Conservation (phyloP, 2,888 invertebrate species). For the Elmis aenea region DNA sequence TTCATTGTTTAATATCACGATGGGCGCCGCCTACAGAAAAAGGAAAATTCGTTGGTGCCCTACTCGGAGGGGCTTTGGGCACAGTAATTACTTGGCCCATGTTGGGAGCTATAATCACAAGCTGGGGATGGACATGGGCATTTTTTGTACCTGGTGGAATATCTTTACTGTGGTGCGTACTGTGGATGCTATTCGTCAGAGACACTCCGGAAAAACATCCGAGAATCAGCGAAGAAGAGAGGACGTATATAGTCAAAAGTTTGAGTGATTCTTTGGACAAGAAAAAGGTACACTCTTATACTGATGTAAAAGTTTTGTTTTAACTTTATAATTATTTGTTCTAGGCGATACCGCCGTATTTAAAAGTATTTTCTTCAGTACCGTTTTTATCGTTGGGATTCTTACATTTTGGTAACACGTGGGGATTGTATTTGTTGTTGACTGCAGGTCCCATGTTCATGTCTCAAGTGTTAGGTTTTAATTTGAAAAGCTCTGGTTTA, state of each 20-base stretch:
- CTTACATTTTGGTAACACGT: slow-evolving; percentile 70
- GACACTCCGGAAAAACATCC: slow-evolving; percentile 55
- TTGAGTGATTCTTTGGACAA: slow-evolving; percentile 54
- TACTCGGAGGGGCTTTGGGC: slow-evolving; percentile 49
- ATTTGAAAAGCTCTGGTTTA: slow-evolving; percentile 64
- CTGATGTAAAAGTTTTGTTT: neutral
- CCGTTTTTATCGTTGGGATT: slow-evolving; percentile 64
- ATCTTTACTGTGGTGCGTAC: slow-evolving; percentile 37
- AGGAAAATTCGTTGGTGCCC: slow-evolving; percentile 48
- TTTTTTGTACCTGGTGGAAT: slow-evolving; percentile 39
- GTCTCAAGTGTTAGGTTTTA: slow-evolving; percentile 66
- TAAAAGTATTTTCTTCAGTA: slow-evolving; percentile 56
- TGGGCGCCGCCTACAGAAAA: slow-evolving; percentile 52
- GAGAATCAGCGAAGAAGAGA: slow-evolving; percentile 50
- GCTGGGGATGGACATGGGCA: slow-evolving; percentile 40
- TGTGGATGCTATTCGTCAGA: slow-evolving; percentile 50
- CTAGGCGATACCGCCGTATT: slow-evolving; percentile 63
- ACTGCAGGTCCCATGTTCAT: slow-evolving; percentile 73
- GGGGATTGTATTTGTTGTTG: slow-evolving; percentile 71
- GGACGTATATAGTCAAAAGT: slow-evolving; percentile 51
- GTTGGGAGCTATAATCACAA: slow-evolving; percentile 43
- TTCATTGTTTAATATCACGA: slow-evolving; percentile 40
- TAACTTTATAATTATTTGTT: slow-evolving; percentile 32
- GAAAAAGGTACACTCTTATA: slow-evolving; percentile 16
- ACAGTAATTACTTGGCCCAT: slow-evolving; percentile 50